phyloP scores from a whole-genome alignment of 1,140 invertebrate genomes.

The Meloidogyne exigua region DNA sequence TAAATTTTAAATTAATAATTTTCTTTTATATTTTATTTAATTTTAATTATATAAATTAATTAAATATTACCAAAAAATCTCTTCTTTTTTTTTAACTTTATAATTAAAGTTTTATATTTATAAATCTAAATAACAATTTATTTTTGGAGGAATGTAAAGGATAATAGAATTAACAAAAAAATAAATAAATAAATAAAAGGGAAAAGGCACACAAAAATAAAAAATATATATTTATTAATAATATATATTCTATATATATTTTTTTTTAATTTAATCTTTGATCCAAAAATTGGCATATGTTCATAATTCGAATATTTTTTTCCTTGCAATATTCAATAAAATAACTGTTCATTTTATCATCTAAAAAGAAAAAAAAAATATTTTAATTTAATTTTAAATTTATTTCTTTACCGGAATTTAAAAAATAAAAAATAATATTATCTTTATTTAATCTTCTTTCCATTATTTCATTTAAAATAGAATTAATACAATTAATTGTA shows the following conservation, averaged over 20 bases:
- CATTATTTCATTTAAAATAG: background rate
- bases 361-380: background rate
- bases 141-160: too few species aligned
- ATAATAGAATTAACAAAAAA: too few species aligned
- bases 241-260: background rate
- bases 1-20: too few species aligned
- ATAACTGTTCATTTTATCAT: background rate
- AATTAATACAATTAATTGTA: background rate
- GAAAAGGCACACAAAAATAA: background rate
- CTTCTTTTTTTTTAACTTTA: too few species aligned
- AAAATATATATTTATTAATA: too few species aligned
- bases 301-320: background rate
- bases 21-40: too few species aligned
- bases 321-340: background rate
- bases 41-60: too few species aligned
- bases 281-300: background rate
- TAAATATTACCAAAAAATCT: too few species aligned
- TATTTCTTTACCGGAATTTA: background rate
- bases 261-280: background rate
- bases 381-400: background rate
- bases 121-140: too few species aligned
- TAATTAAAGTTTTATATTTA: too few species aligned
- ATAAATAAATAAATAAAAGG: too few species aligned
- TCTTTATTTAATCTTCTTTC: background rate
- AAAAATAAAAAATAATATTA: background rate